phyloP scores from a whole-genome alignment of 1,140 invertebrate species.

The Orussus abietinus region DNA sequence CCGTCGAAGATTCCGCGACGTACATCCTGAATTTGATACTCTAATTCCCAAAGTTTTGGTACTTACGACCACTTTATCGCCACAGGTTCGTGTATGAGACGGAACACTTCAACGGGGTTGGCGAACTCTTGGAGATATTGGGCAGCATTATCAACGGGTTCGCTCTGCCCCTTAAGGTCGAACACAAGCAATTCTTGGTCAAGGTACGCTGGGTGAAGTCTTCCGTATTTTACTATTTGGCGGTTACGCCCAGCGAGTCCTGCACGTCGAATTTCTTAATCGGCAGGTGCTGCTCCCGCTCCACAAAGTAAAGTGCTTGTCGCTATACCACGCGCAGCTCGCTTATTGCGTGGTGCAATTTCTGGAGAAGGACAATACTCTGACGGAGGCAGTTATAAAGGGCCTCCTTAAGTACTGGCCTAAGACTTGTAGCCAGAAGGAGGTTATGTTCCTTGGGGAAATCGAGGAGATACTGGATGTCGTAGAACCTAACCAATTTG shows the following conservation, averaged over 20 bases:
- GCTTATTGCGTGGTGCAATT: conserved; percentile 99
- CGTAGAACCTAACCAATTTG: conserved; percentile 97
- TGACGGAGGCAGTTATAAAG: conserved; percentile 94
- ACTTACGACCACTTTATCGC: not conserved
- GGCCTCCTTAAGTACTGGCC: conserved; percentile 98
- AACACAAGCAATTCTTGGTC: conserved; percentile 97
- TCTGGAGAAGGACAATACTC: conserved; percentile 95
- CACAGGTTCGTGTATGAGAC: conserved; percentile 99
- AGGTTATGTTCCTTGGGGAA: conserved; percentile 98
- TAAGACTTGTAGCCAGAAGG: conserved; percentile 98
- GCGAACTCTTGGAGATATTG: conserved; percentile 97
- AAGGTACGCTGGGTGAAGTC: conserved; percentile 56
- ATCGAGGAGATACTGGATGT: conserved; percentile 98
- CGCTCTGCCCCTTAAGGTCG: conserved; percentile 92
- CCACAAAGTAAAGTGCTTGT: conserved; percentile 95
- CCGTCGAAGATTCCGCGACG: no score
- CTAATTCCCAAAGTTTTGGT: no score
- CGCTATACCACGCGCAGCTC: conserved; percentile 93
- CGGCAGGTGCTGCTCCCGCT: conserved; percentile 85
- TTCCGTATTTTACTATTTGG: not conserved
- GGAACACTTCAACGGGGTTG: conserved; percentile 99
- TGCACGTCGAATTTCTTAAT: conserved; percentile 8
- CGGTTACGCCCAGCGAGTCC: no score
- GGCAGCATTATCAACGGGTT: conserved; percentile 99
- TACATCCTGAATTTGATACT: no score